Base-by-base conservation (phyloP, 1,140 invertebrate species). In the Caerostris darwini region DNA sequence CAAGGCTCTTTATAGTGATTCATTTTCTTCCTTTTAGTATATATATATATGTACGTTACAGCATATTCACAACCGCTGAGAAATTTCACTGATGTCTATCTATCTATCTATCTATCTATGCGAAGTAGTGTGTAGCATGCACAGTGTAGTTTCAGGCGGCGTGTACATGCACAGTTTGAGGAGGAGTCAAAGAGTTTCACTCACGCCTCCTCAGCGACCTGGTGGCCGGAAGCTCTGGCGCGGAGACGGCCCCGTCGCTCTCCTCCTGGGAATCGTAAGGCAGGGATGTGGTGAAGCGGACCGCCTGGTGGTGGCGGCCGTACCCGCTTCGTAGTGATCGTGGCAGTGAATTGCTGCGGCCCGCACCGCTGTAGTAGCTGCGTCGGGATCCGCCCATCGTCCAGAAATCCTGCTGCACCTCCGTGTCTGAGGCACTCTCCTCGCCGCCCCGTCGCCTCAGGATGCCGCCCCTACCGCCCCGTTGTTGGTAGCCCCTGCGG, bases 361-460 rank as follows among this genome's bases (percentile, higher is more conserved):
- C 95, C 86, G 95, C 96, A 58, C 77, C 92, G 85, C 95, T 96
- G 19, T 53, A 57, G 19, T 58, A 58, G 19, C 67, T 57, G 5
- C 85, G 69, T 19, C 90, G 77, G 61, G 82, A 57, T 10, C 88
- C n/a, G 7, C 91, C 91, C 54, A 77, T 67, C 69, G 96, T 95
- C 95, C 96, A 95, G 94, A 95, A 96, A 7, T 95, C 95, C 95
- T 95, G 59, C 95, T 94, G 86, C 95, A 98, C 98, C 96, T 99
- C 99, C 0, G 99, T 99, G 95, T 99, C 99, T 17, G 98, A 99
- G 59, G 98, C 98, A 96, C 98, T 99, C n/a, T 94, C 95, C 7
- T 89, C 57, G 10, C 83, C 83, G n/a, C 83, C 82, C 4, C 82
- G 59, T 14, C 67, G 58, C 57, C 90, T 50, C 56, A 81, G 71